These are phyloP conservation scores for Ruditapes philippinarum DNA, from an alignment of 1,140 invertebrate genomes.

Conservation along the genomic window DNA sequence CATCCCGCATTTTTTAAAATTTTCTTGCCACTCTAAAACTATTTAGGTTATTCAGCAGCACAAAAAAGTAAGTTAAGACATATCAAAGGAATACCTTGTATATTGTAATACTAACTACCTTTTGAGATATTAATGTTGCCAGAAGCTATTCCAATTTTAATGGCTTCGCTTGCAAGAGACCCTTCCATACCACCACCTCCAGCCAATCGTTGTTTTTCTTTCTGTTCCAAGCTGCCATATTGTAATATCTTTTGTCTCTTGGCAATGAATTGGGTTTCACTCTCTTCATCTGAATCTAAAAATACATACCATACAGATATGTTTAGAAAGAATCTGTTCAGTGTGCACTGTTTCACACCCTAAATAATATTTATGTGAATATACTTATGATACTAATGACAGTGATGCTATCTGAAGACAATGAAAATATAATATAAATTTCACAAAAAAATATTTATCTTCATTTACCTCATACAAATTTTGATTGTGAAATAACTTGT, in stretches of 20 bases:
- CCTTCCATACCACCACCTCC: conserved; percentile 72
- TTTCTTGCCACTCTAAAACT: no score
- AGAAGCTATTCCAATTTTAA: conserved; percentile 84
- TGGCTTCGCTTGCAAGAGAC: conserved; percentile 82
- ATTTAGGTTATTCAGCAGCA: no score
- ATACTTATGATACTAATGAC: background rate
- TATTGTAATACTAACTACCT: background rate
- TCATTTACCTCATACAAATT: no score
- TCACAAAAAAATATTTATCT: no score
- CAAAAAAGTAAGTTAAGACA: no score
- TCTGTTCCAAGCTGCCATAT: conserved; percentile 95
- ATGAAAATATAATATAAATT: background rate
- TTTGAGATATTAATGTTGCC: conserved; percentile 50
- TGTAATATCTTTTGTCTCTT: conserved; percentile 92
- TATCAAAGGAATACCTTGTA: no score
- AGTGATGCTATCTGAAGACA: background rate
- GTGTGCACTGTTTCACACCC: background rate
- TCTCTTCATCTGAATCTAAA: conserved; percentile 93
- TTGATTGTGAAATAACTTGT: no score
- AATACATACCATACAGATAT: no score
- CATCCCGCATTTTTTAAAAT: no score
- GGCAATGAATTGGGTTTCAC: conserved; percentile 89
- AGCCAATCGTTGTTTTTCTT: conserved; percentile 89
- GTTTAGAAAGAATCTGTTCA: no score
- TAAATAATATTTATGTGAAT: background rate